Evolutionary conservation across 1,140 invertebrate species (phyloP).

Genomic region (Linepithema humile): DNA sequence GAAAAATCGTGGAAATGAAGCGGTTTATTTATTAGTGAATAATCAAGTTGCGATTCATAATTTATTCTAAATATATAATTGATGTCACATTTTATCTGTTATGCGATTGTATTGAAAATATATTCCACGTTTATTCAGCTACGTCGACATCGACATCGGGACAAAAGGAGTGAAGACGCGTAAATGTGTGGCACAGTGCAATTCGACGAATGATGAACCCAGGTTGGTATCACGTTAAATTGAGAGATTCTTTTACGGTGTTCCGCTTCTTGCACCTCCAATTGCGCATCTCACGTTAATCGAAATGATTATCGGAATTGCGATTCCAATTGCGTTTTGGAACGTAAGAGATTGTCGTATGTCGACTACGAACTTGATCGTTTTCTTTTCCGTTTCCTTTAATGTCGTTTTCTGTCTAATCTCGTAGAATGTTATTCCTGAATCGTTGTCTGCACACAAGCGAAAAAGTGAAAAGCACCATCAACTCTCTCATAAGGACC

Average conservation of each 20-base stretch:
- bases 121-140: conserved; percentile 73
- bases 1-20: no score
- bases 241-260: not conserved
- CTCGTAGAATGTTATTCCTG: conserved; percentile 67
- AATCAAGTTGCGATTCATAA: not conserved
- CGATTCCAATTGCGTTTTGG: not conserved
- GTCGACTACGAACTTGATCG: not conserved
- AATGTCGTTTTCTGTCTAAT: not conserved
- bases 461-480: conserved; percentile 76
- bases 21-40: no score
- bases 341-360: not conserved
- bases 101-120: not conserved
- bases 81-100: not conserved
- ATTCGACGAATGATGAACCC: conserved; percentile 65
- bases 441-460: conserved; percentile 86
- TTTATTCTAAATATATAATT: not conserved
- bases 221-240: conserved; percentile 80
- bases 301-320: not conserved
- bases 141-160: conserved; percentile 75
- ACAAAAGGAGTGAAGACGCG: conserved; percentile 76
- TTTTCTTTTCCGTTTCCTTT: not conserved
- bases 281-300: not conserved
- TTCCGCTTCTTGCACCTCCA: not conserved
- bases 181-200: conserved; percentile 84
- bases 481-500: conserved; percentile 83